Evolutionary conservation across 92 coral and sea anemone genomes (phyloP), one percentile per base, ranked within the genome.

Genomic region (Phenganax marumi): DNA sequence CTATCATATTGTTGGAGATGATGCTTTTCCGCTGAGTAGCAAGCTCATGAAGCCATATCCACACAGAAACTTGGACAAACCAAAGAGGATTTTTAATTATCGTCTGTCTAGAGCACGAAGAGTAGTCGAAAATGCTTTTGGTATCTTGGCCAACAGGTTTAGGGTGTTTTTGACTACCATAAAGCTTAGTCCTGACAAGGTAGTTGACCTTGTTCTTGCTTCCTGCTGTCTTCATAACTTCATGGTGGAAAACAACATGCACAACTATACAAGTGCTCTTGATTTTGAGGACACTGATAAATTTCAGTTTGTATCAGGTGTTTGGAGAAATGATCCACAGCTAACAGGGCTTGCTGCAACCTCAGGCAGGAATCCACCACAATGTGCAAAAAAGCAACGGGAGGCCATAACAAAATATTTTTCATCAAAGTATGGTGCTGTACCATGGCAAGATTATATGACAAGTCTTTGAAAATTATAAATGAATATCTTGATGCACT

Each of bases 41-140:
- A n/a, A n/a, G n/a, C n/a, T n/a, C n/a, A n/a, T n/a, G n/a, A n/a
- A n/a, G n/a, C n/a, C n/a, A n/a, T n/a, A n/a, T n/a, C n/a, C n/a
- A n/a, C n/a, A n/a, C n/a, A 46, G 87, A 25, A 43, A 87, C 13
- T 47, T 87, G 8, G 84, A 83, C 21, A 76, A 56, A 58, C 49
- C 65, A 39, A 83, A 83, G 81, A 47, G 82, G 8, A 87, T 87
- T n/a, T 87, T 66, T 53, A 87, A 87, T 52, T 87, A 87, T 51
- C 57, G 90, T 12, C 39, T 83, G 13, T 83, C 87, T 0, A 56
- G 84, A 55, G 90, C 90, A 8, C 51, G 85, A 68, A 57, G 90
- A 17, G 83, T 80, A 2, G 84, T 83, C 8, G 90, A 87, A 71
- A 87, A 83, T 77, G 87, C 81, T 4, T 87, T 87, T 83, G 81